Evolutionary conservation across 64 coral and sea anemone genomes (phyloP), one percentile per base, ranked within the genome.

Genomic region (Acropora tenuis): DNA sequence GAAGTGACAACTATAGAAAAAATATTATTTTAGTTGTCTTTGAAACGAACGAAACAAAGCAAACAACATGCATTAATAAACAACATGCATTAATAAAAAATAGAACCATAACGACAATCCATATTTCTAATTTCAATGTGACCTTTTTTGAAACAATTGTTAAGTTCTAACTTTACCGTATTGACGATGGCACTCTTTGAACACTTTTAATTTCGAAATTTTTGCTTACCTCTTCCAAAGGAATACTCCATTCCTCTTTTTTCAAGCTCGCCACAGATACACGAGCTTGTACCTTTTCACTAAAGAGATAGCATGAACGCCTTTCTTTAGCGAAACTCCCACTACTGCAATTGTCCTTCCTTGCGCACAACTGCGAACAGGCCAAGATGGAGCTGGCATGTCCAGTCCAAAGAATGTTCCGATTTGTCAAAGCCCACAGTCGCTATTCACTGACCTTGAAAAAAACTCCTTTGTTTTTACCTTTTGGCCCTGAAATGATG

Each of bases 331-430:
- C 41, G 12, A 80, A 80, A 18, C 55, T 80, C 12, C 6, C 78
- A 59, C 19, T 41, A 41, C 15, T 57, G 42, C 78, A 80, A 41
- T 53, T 50, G 50, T 57, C 50, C 41, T 7, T 19, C 10, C 19
- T 80, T 8, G 50, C 11, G 8, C 78, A 80, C 19, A 80, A 58
- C 59, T 80, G 78, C 30, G 78, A 80, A 59, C 78, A 80, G 8
- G 50, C 10, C n/a, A 80, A 3, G n/a, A 80, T 58, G 2, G 78
- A 80, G 0, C 30, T 52, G 0, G n/a, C 78, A 3, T 60, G 50
- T 42, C 30, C 50, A 30, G 15, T 8, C 49, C n/a, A 80, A 80
- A 80, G 6, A 1, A 8, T 60, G 19, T 57, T 60, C 59, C 19
- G 6, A 80, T 42, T 0, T 12, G 0, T 7, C 60, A 80, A 42